Percentiles rank a stretch among this genome's conserved stretches.
Evolutionary conservation across 1,140 invertebrate genomes (phyloP).

Genomic region (Listronotus bonariensis): DNA sequence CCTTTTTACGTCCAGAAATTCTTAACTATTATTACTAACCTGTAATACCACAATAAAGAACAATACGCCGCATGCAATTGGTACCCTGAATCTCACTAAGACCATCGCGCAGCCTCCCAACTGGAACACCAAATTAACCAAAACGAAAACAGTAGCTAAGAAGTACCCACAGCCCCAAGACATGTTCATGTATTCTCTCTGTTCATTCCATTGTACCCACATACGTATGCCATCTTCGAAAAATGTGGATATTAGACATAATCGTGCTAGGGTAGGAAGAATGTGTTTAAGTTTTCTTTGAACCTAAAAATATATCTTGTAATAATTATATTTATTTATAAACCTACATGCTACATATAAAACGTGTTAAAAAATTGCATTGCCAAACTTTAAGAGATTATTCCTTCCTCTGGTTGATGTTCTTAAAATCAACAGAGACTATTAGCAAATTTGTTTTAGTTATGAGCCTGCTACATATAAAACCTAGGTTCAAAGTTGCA

Average conservation of each 20-base stretch:
- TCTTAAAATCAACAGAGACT: too few relatives aligned
- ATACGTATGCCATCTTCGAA: constrained; percentile 98
- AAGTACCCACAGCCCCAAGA: constrained; percentile 97
- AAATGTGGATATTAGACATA: constrained; percentile 99
- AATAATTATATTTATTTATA: too few relatives aligned
- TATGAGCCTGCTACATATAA: too few relatives aligned
- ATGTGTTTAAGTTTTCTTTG: constrained; percentile 91
- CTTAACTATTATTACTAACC: constrained; percentile 60
- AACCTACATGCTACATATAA: too few relatives aligned
- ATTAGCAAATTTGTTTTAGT: too few relatives aligned
- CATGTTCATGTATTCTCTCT: constrained; percentile 97
- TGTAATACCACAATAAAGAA: constrained; percentile 97
- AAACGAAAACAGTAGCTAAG: constrained; percentile 87
- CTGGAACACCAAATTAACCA: constrained; percentile 95
- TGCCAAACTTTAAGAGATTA: too few relatives aligned
- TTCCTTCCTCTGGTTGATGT: too few relatives aligned
- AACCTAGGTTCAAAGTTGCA: too few relatives aligned
- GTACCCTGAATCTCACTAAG: constrained; percentile 88
- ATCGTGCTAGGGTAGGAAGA: constrained; percentile 90
- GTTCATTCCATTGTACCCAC: constrained; percentile 99
- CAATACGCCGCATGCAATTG: constrained; percentile 90
- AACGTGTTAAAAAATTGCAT: too few relatives aligned
- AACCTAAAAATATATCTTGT: constrained; percentile 67
- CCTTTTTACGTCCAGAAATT: too few relatives aligned
- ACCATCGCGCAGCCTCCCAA: constrained; percentile 96